Conservation (phyloP, 2,888 invertebrate species). For the Microchrysa polita region DNA sequence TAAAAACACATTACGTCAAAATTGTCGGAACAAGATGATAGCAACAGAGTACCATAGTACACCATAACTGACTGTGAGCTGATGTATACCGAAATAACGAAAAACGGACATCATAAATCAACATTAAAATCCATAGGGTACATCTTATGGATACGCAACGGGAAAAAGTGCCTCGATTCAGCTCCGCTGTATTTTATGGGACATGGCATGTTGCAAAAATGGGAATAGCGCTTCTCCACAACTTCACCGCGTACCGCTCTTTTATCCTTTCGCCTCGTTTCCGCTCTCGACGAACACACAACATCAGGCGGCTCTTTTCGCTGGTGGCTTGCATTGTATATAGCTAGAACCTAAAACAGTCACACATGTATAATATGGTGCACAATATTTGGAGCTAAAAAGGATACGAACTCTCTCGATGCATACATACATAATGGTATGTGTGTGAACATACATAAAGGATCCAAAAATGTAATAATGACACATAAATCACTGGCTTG, state of each 20-base stretch:
- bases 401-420: slow-evolving; percentile 27
- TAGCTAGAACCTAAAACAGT: slow-evolving; percentile 24
- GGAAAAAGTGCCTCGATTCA: slow-evolving; percentile 35
- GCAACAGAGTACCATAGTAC: slow-evolving; percentile 18
- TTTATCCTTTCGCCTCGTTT: neutral
- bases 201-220: slow-evolving; percentile 38
- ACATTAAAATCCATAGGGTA: slow-evolving; percentile 50
- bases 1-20: slow-evolving; percentile 43
- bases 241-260: slow-evolving; percentile 3
- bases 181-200: slow-evolving; percentile 40
- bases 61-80: slow-evolving; percentile 23
- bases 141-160: slow-evolving; percentile 39
- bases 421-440: slow-evolving; percentile 41
- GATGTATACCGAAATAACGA: slow-evolving; percentile 41
- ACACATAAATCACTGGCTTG: slow-evolving; percentile 50
- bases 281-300: too few species aligned
- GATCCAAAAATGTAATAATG: slow-evolving; percentile 51
- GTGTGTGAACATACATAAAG: slow-evolving; percentile 45
- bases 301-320: neutral
- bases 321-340: neutral
- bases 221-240: slow-evolving; percentile 16
- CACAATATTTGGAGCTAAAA: slow-evolving; percentile 20
- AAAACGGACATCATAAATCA: slow-evolving; percentile 51
- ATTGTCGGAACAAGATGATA: slow-evolving; percentile 35
- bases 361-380: neutral